A percentile compares a stretch with the other conserved stretches of the same genome.
These are phyloP conservation scores for Stenolophus ochropezus DNA, from an alignment of 2,888 invertebrate species.

Conservation along the genomic window DNA sequence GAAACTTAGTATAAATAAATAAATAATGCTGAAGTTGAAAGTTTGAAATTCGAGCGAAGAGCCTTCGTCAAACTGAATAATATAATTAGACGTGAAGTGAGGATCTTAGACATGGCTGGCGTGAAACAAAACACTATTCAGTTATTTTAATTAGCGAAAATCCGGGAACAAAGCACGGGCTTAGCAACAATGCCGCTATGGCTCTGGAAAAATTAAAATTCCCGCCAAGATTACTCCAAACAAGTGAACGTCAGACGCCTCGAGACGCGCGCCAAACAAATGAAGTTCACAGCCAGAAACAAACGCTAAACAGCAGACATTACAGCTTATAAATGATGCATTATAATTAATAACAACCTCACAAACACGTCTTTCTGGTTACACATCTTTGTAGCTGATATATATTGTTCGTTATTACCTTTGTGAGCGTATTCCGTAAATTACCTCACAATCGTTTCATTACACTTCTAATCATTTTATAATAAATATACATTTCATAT, in stretches of 20 bases:
- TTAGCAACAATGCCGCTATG: background rate
- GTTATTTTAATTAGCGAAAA: conserved; percentile 57
- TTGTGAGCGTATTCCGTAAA: no score
- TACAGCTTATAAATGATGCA: background rate
- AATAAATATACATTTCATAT: no score
- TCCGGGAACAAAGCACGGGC: conserved; percentile 43
- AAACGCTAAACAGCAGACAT: background rate
- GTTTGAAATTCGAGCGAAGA: background rate
- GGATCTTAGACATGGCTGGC: background rate
- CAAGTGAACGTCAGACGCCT: conserved; percentile 10
- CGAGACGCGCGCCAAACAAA: background rate
- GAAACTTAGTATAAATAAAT: background rate
- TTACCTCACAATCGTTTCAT: no score
- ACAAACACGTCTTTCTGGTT: background rate
- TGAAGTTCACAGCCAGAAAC: background rate
- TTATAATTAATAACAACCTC: background rate
- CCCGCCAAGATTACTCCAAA: conserved; percentile 7
- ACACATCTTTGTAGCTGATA: background rate
- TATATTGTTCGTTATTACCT: no score
- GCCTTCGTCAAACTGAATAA: conserved; percentile 6
- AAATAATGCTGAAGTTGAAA: background rate
- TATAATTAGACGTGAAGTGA: conserved; percentile 6
- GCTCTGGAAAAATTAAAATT: conserved; percentile 26
- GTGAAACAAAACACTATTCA: conserved; percentile 54
- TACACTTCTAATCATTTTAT: no score